phyloP scores from a whole-genome alignment of 2,888 invertebrate species.

The Sipunculus nudus region DNA sequence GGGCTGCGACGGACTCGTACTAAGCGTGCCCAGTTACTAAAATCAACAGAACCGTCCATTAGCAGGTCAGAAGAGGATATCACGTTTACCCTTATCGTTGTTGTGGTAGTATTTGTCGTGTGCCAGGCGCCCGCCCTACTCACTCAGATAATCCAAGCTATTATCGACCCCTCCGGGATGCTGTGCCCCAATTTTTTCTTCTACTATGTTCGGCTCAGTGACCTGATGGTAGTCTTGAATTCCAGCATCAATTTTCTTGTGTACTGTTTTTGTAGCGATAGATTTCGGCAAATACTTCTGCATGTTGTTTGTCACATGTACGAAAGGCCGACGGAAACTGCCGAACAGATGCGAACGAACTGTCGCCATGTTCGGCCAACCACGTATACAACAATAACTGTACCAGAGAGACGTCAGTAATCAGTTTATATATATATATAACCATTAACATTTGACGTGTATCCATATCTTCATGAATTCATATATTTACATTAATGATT shows the following conservation, averaged over 20 bases:
- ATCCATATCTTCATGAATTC: no score
- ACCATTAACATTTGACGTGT: no score
- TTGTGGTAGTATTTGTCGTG: constrained; percentile 44
- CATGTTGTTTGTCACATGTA: constrained; percentile 34
- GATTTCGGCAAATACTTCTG: constrained; percentile 38
- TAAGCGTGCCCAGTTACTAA: constrained; percentile 35
- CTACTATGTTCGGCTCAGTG: constrained; percentile 43
- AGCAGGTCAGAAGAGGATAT: constrained; percentile 43
- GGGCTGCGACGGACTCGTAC: constrained; percentile 35
- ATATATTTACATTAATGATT: no score
- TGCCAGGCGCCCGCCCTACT: constrained; percentile 43
- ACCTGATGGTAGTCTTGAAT: constrained; percentile 42
- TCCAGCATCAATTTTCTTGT: constrained; percentile 43
- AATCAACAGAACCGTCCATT: constrained; percentile 1
- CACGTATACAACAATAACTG: no score
- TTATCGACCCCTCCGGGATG: constrained; percentile 1
- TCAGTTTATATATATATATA: no score
- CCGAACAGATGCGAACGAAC: no score
- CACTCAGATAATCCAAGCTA: constrained; percentile 36
- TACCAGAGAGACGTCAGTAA: no score
- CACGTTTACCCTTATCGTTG: constrained; percentile 42
- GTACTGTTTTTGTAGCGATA: constrained; percentile 43
- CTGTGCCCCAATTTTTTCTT: constrained; percentile 39
- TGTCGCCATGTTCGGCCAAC: no score
- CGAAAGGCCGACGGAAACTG: no score